Conservation (phyloP, 2,113 vertebrate genomes). For the Oxyruncus cristatus region DNA sequence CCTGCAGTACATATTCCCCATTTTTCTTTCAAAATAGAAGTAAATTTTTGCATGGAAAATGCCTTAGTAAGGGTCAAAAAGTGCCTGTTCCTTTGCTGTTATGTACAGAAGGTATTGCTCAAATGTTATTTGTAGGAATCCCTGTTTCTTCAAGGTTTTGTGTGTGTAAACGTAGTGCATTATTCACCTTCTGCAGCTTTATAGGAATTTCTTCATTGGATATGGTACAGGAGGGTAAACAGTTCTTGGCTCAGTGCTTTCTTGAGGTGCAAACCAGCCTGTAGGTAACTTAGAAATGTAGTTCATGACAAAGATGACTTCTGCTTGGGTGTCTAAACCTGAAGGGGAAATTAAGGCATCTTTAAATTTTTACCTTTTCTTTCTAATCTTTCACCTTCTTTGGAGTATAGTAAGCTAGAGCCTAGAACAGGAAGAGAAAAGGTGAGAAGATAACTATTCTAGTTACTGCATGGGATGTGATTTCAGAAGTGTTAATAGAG, state of each 20-base stretch:
- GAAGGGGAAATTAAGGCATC: background rate
- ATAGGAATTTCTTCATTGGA: background rate
- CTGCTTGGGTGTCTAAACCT: background rate
- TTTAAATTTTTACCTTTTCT: background rate
- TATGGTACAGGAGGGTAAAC: background rate
- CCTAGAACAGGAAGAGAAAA: background rate
- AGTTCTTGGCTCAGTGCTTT: background rate
- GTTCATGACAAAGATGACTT: background rate
- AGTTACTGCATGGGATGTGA: background rate
- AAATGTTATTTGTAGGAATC: background rate
- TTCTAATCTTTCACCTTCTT: background rate
- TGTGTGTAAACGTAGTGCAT: background rate
- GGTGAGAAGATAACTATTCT: background rate
- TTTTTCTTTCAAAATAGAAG: background rate
- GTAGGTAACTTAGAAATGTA: background rate
- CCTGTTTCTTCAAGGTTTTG: background rate
- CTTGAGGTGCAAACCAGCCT: background rate
- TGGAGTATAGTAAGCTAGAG: background rate
- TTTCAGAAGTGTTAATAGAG: background rate
- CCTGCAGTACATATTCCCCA: background rate
- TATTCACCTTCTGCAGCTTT: background rate
- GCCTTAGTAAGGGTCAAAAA: background rate
- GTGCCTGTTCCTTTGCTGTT: background rate
- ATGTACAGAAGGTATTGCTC: background rate
- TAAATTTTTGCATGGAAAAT: background rate